phyloP scores from a whole-genome alignment of 2,888 invertebrate species.

The Artemia sp. region DNA sequence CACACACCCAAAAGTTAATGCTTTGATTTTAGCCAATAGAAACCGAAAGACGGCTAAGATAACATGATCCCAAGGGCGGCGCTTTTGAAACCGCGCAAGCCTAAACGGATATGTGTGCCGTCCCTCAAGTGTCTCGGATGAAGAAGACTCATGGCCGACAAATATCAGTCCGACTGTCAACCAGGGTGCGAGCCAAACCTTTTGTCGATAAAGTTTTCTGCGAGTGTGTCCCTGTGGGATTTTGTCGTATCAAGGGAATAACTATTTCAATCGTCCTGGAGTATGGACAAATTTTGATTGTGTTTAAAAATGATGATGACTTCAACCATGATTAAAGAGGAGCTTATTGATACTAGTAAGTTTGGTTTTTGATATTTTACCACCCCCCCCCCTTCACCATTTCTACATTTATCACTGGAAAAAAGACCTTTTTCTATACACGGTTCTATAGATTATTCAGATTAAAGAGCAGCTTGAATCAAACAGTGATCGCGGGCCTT shows the following conservation, averaged over 20 bases:
- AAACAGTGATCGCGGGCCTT: too few species aligned
- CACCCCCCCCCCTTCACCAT: too few species aligned
- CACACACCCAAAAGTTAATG: slow-evolving; percentile 5
- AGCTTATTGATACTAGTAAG: not conserved
- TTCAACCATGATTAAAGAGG: slow-evolving; percentile 4
- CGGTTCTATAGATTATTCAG: too few species aligned
- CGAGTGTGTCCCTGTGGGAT: too few species aligned
- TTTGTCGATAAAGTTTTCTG: too few species aligned
- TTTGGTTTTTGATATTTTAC: too few species aligned
- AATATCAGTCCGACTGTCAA: slow-evolving; percentile 4
- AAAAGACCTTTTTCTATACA: too few species aligned
- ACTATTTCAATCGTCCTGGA: too few species aligned
- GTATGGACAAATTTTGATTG: too few species aligned
- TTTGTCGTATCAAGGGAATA: too few species aligned
- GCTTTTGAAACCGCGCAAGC: slow-evolving; percentile 1
- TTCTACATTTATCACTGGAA: too few species aligned
- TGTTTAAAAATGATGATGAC: slow-evolving; percentile 8
- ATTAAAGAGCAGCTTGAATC: too few species aligned
- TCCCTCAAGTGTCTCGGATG: slow-evolving; percentile 5
- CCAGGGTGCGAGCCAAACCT: not conserved
- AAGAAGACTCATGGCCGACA: not conserved
- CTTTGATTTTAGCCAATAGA: slow-evolving; percentile 3
- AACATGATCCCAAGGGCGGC: slow-evolving; percentile 13
- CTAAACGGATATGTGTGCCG: slow-evolving; percentile 9
- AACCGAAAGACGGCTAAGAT: slow-evolving; percentile 11